Base-by-base conservation (phyloP, 1,140 invertebrate species). In the Monochamus saltuarius region DNA sequence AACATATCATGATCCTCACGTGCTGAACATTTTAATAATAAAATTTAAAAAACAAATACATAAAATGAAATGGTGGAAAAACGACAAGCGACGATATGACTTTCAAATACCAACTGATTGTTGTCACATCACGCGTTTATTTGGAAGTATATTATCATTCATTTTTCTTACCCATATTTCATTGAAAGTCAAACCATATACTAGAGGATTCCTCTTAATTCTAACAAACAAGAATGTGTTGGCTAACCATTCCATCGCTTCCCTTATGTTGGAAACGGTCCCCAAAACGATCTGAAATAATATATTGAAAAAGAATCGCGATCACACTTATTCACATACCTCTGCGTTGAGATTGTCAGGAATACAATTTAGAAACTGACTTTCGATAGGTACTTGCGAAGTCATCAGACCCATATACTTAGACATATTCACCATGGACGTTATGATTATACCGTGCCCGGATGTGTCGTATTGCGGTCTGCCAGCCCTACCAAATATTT, bases 401-500 rank as follows among this genome's bases (percentile, higher is more conserved):
- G 95, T 98, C 62, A 99, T 84, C 38, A 97, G 80, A 1, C 91
- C 92, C 4, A 99, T 79, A 78, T 99, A 99, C 75, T 98, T 94
- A 1, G 89, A 85, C 22, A 99, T 80, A 78, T 98, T 98, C 62
- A 92, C 88, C 73, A 97, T 91, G 0, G 87, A 82, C 0, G 97
- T 99, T 19, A 99, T 97, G 46, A 99, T 99, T 4, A 93, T 91
- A 14, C 95, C 98, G 56, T 97, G 91, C 14, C 98, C 94, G 10
- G 89, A 92, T 10, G 82, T 89, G 73, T 95, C 92, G 73, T 91
- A 95, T 73, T 99, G 95, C 0, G 97, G 97, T 69, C 92, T 84
- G 38, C 98, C 98, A 16, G 98, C 98, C 45, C 98, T 85, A 54
- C 98, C 98, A 81, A 99, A 99, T 62, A 99, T 99, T 86, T 99